Conservation (phyloP, 2,888 invertebrate genomes). For the Hyppa rectilinea region DNA sequence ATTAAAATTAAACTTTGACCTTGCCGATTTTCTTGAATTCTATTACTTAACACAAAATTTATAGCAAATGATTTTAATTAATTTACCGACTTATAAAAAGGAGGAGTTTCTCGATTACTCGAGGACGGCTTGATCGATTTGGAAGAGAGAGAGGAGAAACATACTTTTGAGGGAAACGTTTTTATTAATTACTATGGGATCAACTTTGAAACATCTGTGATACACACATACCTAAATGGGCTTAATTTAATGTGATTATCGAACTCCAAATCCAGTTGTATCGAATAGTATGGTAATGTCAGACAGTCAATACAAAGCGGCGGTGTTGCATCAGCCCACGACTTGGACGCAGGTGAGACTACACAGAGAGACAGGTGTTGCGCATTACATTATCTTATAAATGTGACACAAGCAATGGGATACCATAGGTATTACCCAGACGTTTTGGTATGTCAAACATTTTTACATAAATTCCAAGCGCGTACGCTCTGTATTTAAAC, state of each 20-base stretch:
- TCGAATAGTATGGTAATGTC: slow-evolving; percentile 40
- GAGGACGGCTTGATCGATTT: too few species aligned
- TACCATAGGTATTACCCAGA: slow-evolving; percentile 40
- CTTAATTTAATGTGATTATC: slow-evolving; percentile 14
- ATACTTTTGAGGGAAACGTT: too few species aligned
- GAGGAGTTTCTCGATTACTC: too few species aligned
- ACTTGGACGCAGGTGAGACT: slow-evolving; percentile 35
- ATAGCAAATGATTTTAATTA: slow-evolving; percentile 11
- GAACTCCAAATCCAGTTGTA: slow-evolving; percentile 10
- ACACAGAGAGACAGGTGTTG: slow-evolving; percentile 52
- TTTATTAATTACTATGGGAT: too few species aligned
- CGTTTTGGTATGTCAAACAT: slow-evolving; percentile 64
- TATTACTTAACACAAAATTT: slow-evolving; percentile 8
- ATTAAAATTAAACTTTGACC: slow-evolving; percentile 23
- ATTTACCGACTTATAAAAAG: slow-evolving; percentile 1
- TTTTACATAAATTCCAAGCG: slow-evolving; percentile 80
- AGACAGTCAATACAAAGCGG: slow-evolving; percentile 33
- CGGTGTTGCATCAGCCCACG: slow-evolving; percentile 52
- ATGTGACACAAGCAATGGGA: slow-evolving; percentile 31
- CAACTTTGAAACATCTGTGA: too few species aligned
- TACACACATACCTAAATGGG: not conserved
- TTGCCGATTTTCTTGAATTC: slow-evolving; percentile 7
- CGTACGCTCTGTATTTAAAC: slow-evolving; percentile 86
- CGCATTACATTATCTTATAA: slow-evolving; percentile 23
- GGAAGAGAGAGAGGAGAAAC: too few species aligned